Evolutionary conservation across 1,140 invertebrate genomes (phyloP).

Genomic region (Drepana arcuata): DNA sequence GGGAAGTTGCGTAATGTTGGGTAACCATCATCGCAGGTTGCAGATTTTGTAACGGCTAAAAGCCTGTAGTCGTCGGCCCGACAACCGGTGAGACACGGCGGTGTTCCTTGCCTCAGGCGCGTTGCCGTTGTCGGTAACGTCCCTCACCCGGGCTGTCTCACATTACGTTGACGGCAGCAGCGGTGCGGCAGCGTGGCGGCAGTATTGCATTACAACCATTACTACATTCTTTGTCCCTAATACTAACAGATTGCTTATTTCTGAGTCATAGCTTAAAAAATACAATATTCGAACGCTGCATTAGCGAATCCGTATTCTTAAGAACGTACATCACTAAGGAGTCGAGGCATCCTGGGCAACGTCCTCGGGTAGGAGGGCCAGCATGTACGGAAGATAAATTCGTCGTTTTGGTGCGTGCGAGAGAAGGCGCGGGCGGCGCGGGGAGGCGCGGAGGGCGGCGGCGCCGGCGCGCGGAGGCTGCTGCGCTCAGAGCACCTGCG

Average conservation of each 20-base stretch:
- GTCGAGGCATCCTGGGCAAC: slow-evolving; percentile 45
- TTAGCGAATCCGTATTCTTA: too few relatives aligned
- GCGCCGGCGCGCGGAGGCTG: slow-evolving; percentile 63
- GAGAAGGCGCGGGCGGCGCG: slow-evolving; percentile 45
- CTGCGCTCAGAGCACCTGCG: slow-evolving; percentile 68
- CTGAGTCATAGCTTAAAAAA: too few relatives aligned
- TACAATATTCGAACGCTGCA: too few relatives aligned
- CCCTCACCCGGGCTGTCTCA: too few relatives aligned
- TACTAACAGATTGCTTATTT: too few relatives aligned
- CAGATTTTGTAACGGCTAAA: slow-evolving; percentile 38
- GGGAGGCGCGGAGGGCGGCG: slow-evolving; percentile 45
- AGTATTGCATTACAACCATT: too few relatives aligned
- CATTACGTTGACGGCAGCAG: too few relatives aligned
- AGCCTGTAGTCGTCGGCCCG: not conserved
- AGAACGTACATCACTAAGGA: too few relatives aligned
- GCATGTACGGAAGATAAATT: slow-evolving; percentile 66
- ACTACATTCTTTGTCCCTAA: too few relatives aligned
- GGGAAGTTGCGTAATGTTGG: slow-evolving; percentile 38
- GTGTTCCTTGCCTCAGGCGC: slow-evolving; percentile 4
- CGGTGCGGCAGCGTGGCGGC: too few relatives aligned
- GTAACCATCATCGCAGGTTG: slow-evolving; percentile 21
- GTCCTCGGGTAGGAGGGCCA: slow-evolving; percentile 58
- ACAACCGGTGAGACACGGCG: slow-evolving; percentile 2
- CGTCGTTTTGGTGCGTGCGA: slow-evolving; percentile 65
- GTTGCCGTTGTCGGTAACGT: too few relatives aligned